phyloP scores from a whole-genome alignment of 2,888 invertebrate species.

The Rhorus exstirpatorius region DNA sequence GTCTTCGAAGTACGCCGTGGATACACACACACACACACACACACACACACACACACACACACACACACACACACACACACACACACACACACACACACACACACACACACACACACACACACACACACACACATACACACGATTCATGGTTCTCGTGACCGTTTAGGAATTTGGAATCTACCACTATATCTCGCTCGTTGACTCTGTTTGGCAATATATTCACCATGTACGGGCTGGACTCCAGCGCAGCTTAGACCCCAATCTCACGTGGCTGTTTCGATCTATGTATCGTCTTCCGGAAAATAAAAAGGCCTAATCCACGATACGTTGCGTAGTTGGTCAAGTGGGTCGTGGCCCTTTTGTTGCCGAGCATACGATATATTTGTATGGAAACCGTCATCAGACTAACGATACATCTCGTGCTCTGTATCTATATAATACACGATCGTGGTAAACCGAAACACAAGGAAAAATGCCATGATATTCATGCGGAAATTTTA shows the following conservation, averaged over 20 bases:
- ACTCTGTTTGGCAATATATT: conserved; percentile 50
- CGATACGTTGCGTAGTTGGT: not conserved
- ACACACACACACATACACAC: not conserved
- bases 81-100: not conserved
- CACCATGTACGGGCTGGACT: conserved; percentile 36
- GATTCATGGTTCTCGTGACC: conserved; percentile 24
- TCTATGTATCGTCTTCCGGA: not conserved
- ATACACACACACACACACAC: too few species aligned
- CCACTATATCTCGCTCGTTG: conserved; percentile 27
- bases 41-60: too few species aligned
- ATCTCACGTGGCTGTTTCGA: conserved; percentile 11
- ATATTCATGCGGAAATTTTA: not conserved
- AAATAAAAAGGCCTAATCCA: not conserved
- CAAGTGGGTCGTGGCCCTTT: not conserved
- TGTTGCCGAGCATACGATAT: not conserved
- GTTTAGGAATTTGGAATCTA: conserved; percentile 70
- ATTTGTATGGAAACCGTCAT: conserved; percentile 14
- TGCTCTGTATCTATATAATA: not conserved
- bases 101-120: not conserved
- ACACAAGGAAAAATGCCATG: too few species aligned
- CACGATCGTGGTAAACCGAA: conserved; percentile 4
- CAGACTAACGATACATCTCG: conserved; percentile 18
- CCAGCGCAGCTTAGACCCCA: not conserved
- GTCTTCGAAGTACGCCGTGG: conserved; percentile 40
- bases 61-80: too few species aligned